Conservation (phyloP, 2,888 invertebrate genomes). For the Thera obeliscata region DNA sequence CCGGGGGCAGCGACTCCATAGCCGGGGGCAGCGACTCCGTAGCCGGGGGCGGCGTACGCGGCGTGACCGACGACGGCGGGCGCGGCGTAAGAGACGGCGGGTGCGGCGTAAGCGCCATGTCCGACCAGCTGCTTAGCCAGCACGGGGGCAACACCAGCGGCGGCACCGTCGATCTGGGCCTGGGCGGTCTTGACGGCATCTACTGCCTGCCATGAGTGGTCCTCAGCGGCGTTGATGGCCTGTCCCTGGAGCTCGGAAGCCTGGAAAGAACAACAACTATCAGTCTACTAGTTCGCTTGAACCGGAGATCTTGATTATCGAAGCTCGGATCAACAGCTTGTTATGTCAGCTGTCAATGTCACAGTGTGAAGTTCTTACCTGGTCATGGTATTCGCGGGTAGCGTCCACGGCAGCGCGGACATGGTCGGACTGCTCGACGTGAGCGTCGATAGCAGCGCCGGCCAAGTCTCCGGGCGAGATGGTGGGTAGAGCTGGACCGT, state of each 20-base stretch:
- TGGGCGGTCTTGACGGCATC: constrained; percentile 76
- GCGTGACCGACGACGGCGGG: constrained; percentile 40
- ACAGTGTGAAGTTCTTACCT: constrained; percentile 36
- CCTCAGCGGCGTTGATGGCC: constrained; percentile 78
- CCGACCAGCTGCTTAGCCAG: constrained; percentile 77
- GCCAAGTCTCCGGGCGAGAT: constrained; percentile 77
- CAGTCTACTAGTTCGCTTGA: background rate
- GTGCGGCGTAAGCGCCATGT: constrained; percentile 52
- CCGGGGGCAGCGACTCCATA: constrained; percentile 21
- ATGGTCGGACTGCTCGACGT: constrained; percentile 76
- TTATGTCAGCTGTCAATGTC: background rate
- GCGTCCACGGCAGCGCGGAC: constrained; percentile 76
- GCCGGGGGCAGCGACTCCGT: constrained; percentile 32
- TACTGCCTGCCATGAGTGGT: constrained; percentile 78
- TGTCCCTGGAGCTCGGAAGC: constrained; percentile 75
- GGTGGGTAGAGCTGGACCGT: constrained; percentile 66
- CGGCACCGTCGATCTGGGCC: constrained; percentile 76
- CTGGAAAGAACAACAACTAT: constrained; percentile 7
- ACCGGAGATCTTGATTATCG: no score
- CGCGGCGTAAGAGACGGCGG: constrained; percentile 48
- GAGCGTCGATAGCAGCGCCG: constrained; percentile 77
- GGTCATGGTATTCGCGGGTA: constrained; percentile 75
- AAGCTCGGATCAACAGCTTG: no score
- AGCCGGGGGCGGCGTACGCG: constrained; percentile 45
- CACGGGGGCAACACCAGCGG: constrained; percentile 76